Base-by-base conservation (phyloP, 2,113 vertebrate species). In the Anarrhichthys ocellatus region DNA sequence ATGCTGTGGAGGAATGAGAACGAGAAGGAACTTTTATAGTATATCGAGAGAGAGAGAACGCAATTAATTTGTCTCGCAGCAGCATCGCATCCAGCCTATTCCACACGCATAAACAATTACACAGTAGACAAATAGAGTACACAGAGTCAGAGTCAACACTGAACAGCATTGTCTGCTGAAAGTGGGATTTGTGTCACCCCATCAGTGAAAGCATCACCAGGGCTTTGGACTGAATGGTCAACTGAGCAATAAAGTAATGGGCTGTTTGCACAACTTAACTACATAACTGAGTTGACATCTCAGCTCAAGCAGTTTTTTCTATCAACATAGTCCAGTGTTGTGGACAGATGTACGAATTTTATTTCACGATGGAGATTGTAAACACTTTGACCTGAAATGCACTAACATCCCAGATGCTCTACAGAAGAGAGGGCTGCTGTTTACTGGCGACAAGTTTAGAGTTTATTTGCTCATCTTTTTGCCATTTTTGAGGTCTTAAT, bases 281-380 rank as follows among this genome's bases (percentile, higher is more conserved):
- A 66, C 6, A 27, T 44, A 27, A 68, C 72, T 40, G n/a, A 61
- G 69, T 67, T 76, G 79, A 91, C 83, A 88, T 87, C 90, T 93
- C 84, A 85, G 87, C 87, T 87, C 56, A 59, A 73, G 50, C 72
- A 88, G 71, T 73, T 89, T 92, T 82, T 82, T 17, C 76, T 82
- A 83, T 87, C 78, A 86, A 74, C 29, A 68, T 44, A 59, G 52
- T 54, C 38, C 58, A 67, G 74, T 82, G 77, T 79, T 68, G 44
- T 48, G 44, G 66, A 78, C 48, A 70, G 74, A 40, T 83, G 64
- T n/a, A n/a, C 29, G 17, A 44, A 52, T 71, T 83, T 63, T 62
- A 65, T 74, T 61, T 71, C 56, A 77, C 44, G 36, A 66, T 61
- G 66, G 52, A 75, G 67, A 52, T 36, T 78, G 40, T 48, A 67